phyloP scores from a whole-genome alignment of 2,888 invertebrate species.

The Volucella bombylans region DNA sequence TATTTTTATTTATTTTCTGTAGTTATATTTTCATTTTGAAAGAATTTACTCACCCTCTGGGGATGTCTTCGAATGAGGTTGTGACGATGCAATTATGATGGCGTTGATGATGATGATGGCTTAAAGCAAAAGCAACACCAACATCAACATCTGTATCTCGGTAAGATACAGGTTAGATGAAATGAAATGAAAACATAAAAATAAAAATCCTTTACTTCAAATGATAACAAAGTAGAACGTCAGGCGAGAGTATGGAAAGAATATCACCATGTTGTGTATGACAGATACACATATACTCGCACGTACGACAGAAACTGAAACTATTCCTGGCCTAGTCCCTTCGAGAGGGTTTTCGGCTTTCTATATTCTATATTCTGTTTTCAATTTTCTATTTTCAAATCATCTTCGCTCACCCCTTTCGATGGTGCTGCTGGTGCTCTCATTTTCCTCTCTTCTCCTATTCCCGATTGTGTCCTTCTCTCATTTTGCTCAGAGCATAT shows the following conservation, averaged over 20 bases:
- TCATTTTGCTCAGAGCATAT: constrained; percentile 60
- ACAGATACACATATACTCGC: neutral
- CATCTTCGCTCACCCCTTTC: constrained; percentile 45
- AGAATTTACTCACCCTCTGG: constrained; percentile 53
- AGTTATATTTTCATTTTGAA: constrained; percentile 57
- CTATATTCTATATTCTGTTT: neutral
- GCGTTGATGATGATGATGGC: constrained; percentile 24
- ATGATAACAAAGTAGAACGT: constrained; percentile 66
- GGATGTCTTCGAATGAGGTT: constrained; percentile 44
- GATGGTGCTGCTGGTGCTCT: constrained; percentile 17
- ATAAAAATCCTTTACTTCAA: constrained; percentile 12
- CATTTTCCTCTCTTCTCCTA: constrained; percentile 38
- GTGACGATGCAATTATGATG: constrained; percentile 23
- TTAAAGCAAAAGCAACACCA: constrained; percentile 35
- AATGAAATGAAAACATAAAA: neutral
- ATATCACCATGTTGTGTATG: no score
- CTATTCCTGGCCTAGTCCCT: constrained; percentile 44
- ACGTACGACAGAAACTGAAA: constrained; percentile 51
- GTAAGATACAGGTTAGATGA: constrained; percentile 52
- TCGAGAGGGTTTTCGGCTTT: constrained; percentile 45
- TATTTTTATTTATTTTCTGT: constrained; percentile 56
- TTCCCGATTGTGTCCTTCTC: constrained; percentile 47
- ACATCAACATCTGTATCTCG: no score
- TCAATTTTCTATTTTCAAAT: constrained; percentile 9
- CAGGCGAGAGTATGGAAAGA: constrained; percentile 4